Base-by-base conservation (phyloP, 2,888 invertebrate genomes). In the Bunonema sp. region DNA sequence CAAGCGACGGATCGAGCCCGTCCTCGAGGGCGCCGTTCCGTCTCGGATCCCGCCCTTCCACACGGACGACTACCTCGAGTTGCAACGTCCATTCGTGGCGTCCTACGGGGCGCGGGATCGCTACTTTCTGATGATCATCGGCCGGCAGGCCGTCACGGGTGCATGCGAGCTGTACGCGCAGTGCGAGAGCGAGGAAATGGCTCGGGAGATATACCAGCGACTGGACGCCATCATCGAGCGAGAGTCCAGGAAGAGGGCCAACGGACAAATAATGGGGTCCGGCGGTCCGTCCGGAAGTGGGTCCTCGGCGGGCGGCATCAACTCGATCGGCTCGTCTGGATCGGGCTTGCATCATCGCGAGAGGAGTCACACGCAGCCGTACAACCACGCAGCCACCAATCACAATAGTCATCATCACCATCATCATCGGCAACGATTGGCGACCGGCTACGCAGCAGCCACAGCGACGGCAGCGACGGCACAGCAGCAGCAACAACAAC, bases 51-150 rank as follows among this genome's bases (percentile, higher is more conserved):
- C 61, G 19, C 59, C 59, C 7, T 61, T 61, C 38, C 31, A 47
- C 18, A 44, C 40, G 10, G 38, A 43, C 15, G 40, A 47, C 31
- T 54, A 50, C 37, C 24, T 59, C 33, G 59, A 59, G 33, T 36
- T 59, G 24, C 47, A 57, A 51, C 45, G 59, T 5, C 42, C 36
- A 33, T 48, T 46, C 30, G 41, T 61, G 19, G 50, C 59, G 1
- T 44, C 30, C 20, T 61, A 47, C 37, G 59, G 59, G 1, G 42
- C 19, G 33, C 49, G 45, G 5, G 59, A 59, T 24, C 48, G 46
- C 20, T 61, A 47, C 33, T 61, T 61, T 44, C 42, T 56, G 34
- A 45, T 61, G 20, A 37, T 50, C 23, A 47, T 61, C 34, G 61
- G 61, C 2, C 39, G 54, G 18, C 49, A 52, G 7, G 43, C 51